These are phyloP conservation scores for Puntigrus tetrazona DNA, from an alignment of 2,113 vertebrate genomes.

Conservation along the genomic window DNA sequence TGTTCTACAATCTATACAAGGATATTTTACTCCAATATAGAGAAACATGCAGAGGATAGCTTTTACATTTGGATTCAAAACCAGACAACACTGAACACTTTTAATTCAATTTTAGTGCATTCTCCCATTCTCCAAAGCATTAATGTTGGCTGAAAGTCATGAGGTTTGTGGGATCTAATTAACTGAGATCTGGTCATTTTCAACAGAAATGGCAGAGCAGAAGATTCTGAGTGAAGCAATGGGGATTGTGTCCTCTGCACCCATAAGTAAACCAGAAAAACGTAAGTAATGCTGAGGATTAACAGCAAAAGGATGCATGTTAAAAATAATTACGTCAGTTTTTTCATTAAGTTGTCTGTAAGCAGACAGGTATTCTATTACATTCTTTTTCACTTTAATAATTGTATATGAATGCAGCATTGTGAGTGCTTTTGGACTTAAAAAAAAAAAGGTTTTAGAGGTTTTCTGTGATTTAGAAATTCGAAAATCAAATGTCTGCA, in stretches of 20 bases:
- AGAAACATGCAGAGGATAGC: background rate
- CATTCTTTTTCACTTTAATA: background rate
- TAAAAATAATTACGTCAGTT: background rate
- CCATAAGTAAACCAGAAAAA: constrained; percentile 73
- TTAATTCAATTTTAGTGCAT: background rate
- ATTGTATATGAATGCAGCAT: background rate
- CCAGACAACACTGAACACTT: background rate
- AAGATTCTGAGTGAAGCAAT: constrained; percentile 56
- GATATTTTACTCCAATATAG: background rate
- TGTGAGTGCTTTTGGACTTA: background rate
- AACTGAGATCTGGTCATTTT: background rate
- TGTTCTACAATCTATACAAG: background rate
- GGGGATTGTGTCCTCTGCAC: constrained; percentile 71
- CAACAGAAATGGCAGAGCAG: constrained; percentile 67
- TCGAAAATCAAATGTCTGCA: background rate
- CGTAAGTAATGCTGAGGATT: constrained; percentile 74
- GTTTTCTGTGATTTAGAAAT: background rate
- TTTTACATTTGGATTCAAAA: no score
- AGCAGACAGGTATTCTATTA: background rate
- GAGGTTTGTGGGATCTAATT: background rate
- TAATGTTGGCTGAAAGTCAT: background rate
- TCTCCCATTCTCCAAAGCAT: background rate
- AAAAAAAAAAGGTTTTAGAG: background rate
- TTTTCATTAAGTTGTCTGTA: background rate
- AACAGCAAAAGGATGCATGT: background rate